These are phyloP conservation scores for Ormyrus rosae DNA, from an alignment of 2,888 invertebrate species.

Conservation along the genomic window DNA sequence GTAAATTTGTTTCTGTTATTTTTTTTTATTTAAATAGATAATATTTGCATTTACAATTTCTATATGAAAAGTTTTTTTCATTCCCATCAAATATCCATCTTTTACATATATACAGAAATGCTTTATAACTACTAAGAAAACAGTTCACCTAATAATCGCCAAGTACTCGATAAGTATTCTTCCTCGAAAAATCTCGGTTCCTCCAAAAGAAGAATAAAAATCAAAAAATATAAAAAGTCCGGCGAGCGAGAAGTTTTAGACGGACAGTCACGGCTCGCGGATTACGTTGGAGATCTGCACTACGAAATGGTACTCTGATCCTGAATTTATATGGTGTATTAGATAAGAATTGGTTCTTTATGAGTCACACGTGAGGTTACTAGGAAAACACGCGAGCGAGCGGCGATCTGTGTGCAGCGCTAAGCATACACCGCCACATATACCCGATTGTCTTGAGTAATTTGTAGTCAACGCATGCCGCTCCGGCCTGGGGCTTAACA, in stretches of 20 bases:
- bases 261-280: slow-evolving; percentile 58
- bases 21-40: too few species aligned
- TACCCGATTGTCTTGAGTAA: slow-evolving; percentile 27
- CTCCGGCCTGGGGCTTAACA: slow-evolving; percentile 20
- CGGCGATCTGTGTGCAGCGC: slow-evolving; percentile 15
- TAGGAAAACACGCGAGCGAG: slow-evolving; percentile 54
- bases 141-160: too few species aligned
- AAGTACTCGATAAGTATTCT: too few species aligned
- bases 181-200: too few species aligned
- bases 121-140: too few species aligned
- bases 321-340: slow-evolving; percentile 76
- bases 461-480: slow-evolving; percentile 44
- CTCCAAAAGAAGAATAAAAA: not conserved
- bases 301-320: slow-evolving; percentile 69
- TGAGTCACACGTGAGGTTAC: slow-evolving; percentile 72
- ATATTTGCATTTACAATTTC: too few species aligned
- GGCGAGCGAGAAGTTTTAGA: slow-evolving; percentile 16
- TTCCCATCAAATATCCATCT: too few species aligned
- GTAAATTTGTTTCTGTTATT: too few species aligned
- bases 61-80: too few species aligned
- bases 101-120: too few species aligned
- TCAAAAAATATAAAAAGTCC: slow-evolving; percentile 3
- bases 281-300: slow-evolving; percentile 61
- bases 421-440: slow-evolving; percentile 33
- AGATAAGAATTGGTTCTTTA: slow-evolving; percentile 75